Evolutionary conservation across 35 echinoderm and acorn worm genomes (phyloP).

Genomic region (Diadema setosum): DNA sequence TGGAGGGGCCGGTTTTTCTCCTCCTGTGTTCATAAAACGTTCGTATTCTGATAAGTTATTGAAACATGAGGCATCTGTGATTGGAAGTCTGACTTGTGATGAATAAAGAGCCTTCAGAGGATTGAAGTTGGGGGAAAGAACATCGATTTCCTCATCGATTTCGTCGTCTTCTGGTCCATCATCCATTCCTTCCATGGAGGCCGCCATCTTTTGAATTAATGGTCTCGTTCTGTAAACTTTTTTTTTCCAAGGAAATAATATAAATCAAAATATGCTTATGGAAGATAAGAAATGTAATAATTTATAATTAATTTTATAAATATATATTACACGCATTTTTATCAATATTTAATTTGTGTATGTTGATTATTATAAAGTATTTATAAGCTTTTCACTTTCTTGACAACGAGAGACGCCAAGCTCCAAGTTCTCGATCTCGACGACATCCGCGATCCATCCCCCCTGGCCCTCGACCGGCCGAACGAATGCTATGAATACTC

Average conservation of each 20-base stretch:
- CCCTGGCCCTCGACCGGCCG: too few species aligned
- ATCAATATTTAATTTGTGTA: background rate
- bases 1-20: background rate
- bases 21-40: conserved; percentile 6
- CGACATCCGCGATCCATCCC: too few species aligned
- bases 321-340: too few species aligned
- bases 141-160: conserved; percentile 46
- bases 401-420: conserved; percentile 42
- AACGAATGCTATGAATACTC: too few species aligned
- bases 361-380: background rate
- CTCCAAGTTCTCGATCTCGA: too few species aligned
- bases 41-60: conserved; percentile 63
- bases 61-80: conserved; percentile 36
- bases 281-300: background rate
- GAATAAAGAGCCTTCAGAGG: conserved; percentile 78
- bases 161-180: background rate
- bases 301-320: background rate
- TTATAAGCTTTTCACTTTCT: background rate
- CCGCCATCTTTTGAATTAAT: conserved; percentile 74
- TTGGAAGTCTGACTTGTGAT: conserved; percentile 32
- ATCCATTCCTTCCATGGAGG: conserved; percentile 12
- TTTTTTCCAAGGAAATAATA: background rate
- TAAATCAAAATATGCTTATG: background rate
- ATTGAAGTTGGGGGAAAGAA: conserved; percentile 77
- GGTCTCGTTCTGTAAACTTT: background rate